Evolutionary conservation across 2,888 invertebrate genomes (phyloP).

Genomic region (Caenorhabditis plicata): DNA sequence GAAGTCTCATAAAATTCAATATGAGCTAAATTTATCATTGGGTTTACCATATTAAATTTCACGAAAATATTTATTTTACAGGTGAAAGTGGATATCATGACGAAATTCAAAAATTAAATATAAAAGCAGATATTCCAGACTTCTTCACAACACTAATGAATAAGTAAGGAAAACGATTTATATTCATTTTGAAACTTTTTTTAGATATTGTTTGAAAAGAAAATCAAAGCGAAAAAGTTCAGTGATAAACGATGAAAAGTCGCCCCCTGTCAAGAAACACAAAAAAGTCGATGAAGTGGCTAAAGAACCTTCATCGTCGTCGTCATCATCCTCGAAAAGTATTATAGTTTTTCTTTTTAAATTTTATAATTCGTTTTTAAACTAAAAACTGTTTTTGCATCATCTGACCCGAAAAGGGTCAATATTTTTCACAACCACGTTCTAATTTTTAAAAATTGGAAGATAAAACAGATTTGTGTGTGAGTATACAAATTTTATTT

Average conservation of each 20-base stretch:
- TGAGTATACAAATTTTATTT: no score
- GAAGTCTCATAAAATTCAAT: slow-evolving; percentile 11
- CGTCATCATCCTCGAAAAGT: not conserved
- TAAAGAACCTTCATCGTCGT: not conserved
- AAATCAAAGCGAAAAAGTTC: slow-evolving; percentile 4
- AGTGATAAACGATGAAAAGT: not conserved
- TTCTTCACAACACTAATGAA: slow-evolving; percentile 7
- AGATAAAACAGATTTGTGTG: no score
- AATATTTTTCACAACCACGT: no score
- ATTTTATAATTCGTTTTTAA: no score
- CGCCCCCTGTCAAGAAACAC: slow-evolving; percentile 1
- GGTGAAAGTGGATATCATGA: slow-evolving; percentile 5
- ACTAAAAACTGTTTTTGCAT: no score
- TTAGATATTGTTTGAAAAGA: slow-evolving; percentile 1
- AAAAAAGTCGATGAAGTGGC: not conserved
- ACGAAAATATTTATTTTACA: not conserved
- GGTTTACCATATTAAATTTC: not conserved
- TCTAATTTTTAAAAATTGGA: no score
- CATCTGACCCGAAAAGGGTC: no score
- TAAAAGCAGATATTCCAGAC: not conserved
- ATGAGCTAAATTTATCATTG: slow-evolving; percentile 13
- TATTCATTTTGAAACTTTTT: no score
- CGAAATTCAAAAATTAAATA: slow-evolving; percentile 9
- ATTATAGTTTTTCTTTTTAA: no score
- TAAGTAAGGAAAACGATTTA: slow-evolving; percentile 3